Conservation (phyloP, 2,113 vertebrate species). For the Alethe diademata region DNA sequence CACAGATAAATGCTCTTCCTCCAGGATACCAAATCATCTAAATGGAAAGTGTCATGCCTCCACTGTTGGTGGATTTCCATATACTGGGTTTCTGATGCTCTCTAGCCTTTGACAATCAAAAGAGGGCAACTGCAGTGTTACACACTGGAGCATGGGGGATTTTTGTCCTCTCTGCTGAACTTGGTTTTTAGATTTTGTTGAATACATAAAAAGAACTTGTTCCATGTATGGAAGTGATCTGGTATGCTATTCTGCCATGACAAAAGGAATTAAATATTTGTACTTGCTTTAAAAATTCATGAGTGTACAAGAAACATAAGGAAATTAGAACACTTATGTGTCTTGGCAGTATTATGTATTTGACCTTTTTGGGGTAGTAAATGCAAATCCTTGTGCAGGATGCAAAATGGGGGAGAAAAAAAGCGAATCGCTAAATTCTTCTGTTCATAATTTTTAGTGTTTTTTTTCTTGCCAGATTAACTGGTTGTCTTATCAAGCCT, state of each 20-base stretch:
- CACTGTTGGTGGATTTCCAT: not conserved
- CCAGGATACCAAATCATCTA: not conserved
- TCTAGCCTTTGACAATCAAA: not conserved
- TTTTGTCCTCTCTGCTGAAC: not conserved
- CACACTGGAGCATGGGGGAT: not conserved
- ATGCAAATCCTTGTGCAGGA: not conserved
- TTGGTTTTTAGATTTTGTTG: not conserved
- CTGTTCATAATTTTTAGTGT: slow-evolving; percentile 1
- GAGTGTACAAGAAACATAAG: not conserved
- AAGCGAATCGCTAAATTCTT: not conserved
- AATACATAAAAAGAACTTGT: not conserved
- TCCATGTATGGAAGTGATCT: not conserved
- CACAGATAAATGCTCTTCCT: not conserved
- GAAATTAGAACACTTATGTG: not conserved
- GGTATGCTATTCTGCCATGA: not conserved
- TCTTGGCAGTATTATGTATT: not conserved
- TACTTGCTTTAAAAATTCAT: not conserved
- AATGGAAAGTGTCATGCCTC: not conserved
- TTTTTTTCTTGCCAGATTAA: slow-evolving; percentile 48
- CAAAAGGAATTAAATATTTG: not conserved
- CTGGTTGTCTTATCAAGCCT: slow-evolving; percentile 45
- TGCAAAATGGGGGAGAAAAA: not conserved
- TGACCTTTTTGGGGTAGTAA: not conserved
- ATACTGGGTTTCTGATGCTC: not conserved
- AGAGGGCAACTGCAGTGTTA: not conserved